phyloP scores from a whole-genome alignment of 2,797 vertebrate genomes.

The Lepilemur septentrionalis region DNA sequence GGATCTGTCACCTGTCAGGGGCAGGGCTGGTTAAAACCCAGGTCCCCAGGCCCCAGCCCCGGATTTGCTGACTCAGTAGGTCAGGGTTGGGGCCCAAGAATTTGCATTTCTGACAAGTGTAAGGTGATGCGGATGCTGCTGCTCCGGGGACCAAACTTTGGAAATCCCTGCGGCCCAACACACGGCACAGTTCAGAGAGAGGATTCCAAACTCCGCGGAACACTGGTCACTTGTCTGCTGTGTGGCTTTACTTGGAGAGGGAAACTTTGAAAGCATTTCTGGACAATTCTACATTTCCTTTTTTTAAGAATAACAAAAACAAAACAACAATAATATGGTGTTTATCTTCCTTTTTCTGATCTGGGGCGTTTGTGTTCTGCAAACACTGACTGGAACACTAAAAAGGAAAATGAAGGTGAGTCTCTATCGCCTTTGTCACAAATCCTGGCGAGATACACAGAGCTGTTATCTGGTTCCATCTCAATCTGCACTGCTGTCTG shows the following conservation, averaged over 20 bases:
- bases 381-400: not conserved
- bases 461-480: too few species aligned
- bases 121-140: not conserved
- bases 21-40: not conserved
- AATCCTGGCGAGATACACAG: not conserved
- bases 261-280: not conserved
- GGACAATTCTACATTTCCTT: not conserved
- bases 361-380: not conserved
- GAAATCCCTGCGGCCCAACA: not conserved
- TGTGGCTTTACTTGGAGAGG: not conserved
- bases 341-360: not conserved
- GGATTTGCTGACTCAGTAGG: not conserved
- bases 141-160: not conserved
- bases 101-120: not conserved
- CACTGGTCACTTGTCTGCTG: fast-evolving
- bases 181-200: not conserved
- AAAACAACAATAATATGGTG: not conserved
- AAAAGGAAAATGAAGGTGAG: not conserved
- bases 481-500: too few species aligned
- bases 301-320: not conserved
- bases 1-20: not conserved
- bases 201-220: not conserved
- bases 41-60: not conserved
- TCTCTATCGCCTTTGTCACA: not conserved
- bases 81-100: fast-evolving